Base-by-base conservation (phyloP, 2,797 vertebrate genomes). In the Lycodopsis pacificus region DNA sequence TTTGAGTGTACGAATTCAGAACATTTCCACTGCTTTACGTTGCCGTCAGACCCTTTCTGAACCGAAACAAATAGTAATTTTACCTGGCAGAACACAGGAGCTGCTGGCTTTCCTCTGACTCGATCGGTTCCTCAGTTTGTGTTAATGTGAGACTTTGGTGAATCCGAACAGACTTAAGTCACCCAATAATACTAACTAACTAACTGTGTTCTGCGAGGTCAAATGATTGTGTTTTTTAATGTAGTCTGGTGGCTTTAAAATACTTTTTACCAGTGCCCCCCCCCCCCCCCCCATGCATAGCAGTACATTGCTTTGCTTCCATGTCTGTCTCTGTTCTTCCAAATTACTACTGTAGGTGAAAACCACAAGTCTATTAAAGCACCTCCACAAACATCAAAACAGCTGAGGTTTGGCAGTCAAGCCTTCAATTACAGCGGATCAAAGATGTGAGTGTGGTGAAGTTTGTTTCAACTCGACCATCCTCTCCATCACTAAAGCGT, bases 401-500 rank as follows among this genome's bases (percentile, higher is more conserved):
- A 15, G 30, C 46, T 14, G 36, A 54, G 10, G 17, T 77, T 59
- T 73, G 19, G 20, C 20, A 36, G 4, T 62, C 12, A 22, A 9
- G 48, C 64, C 40, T 36, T 48, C 0, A 32, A 6, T 36, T 3
- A 34, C 32, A 67, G 14, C 5, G 17, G 46, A 71, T 77, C 30
- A 63, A 66, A 75, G 36, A 13, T 12, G 20, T 14, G 10, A 38
- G 6, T 30, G 12, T 25, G 51, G 14, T 46, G 11, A 22, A 19
- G 56, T 48, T 65, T 66, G 59, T 66, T 64, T 48, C 4, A 42
- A 42, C 34, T 30, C 9, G 38, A n/a, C 49, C 22, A 17, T 69
- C 22, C 19, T 65, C 62, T 65, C n/a, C 22, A 1, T 64, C 69
- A 22, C 11, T 71, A 8, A 62, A 73, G 48, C 7, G 27, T 66